Conservation (phyloP, 2,888 invertebrate genomes). For the Junonia oenone region DNA sequence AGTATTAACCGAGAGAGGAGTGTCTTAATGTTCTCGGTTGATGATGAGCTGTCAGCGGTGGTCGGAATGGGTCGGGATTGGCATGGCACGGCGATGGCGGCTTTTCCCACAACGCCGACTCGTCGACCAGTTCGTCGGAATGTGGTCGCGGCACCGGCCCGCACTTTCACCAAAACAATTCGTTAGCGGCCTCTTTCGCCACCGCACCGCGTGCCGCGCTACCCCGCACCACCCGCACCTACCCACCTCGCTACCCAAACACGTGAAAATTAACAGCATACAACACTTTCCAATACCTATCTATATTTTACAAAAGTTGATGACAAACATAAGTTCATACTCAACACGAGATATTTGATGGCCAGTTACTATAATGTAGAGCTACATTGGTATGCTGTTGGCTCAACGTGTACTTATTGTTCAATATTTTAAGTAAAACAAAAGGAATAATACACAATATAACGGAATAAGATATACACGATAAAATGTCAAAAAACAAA, state of each 20-base stretch:
- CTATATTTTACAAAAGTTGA: not conserved
- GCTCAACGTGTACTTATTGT: not conserved
- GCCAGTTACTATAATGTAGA: not conserved
- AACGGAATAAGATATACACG: no score
- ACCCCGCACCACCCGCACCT: slow-evolving; percentile 33
- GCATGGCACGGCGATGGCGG: slow-evolving; percentile 63
- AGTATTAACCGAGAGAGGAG: slow-evolving; percentile 15
- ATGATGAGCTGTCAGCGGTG: slow-evolving; percentile 39
- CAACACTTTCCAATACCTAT: slow-evolving; percentile 2
- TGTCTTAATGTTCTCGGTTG: slow-evolving; percentile 39
- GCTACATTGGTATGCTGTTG: not conserved
- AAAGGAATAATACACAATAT: no score
- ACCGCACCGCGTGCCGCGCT: slow-evolving; percentile 63
- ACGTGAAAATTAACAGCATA: slow-evolving; percentile 53
- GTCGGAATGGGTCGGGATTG: slow-evolving; percentile 54
- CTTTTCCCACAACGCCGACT: slow-evolving; percentile 79
- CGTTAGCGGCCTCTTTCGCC: slow-evolving; percentile 78
- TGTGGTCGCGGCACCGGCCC: slow-evolving; percentile 77
- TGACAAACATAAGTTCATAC: not conserved
- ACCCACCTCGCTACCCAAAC: slow-evolving; percentile 39
- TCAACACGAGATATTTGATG: not conserved
- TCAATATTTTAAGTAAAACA: no score
- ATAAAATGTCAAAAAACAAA: no score
- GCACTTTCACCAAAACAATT: slow-evolving; percentile 81
- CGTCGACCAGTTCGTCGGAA: slow-evolving; percentile 77